Evolutionary conservation across 2,888 invertebrate species (phyloP).

Genomic region (Mesorhabditis sp.): DNA sequence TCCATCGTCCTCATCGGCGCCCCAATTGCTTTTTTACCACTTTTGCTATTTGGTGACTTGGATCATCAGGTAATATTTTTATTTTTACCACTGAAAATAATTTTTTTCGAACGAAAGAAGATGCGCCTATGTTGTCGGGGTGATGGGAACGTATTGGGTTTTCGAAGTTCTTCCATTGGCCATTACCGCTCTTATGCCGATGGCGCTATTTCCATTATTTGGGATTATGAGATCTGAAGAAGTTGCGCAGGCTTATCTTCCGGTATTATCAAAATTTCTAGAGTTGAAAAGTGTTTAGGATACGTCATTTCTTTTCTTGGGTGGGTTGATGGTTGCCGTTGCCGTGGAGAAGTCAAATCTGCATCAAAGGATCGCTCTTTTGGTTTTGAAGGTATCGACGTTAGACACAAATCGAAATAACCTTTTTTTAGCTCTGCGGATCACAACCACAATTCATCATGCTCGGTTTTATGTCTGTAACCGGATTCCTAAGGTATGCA

Average conservation of each 20-base stretch:
- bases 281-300: constrained; percentile 29
- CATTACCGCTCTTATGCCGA: constrained; percentile 53
- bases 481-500: constrained; percentile 45
- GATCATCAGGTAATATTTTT: constrained; percentile 16
- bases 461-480: constrained; percentile 55
- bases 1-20: constrained; percentile 27
- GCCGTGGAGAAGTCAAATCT: constrained; percentile 55
- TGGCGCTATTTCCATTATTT: constrained; percentile 49
- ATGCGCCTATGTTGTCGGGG: constrained; percentile 46
- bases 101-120: constrained; percentile 34
- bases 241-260: constrained; percentile 48
- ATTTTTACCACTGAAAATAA: neutral
- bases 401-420: too few relatives aligned
- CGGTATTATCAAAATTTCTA: constrained; percentile 21
- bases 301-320: constrained; percentile 56
- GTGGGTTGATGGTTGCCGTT: constrained; percentile 55
- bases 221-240: constrained; percentile 47
- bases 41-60: constrained; percentile 17
- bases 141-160: constrained; percentile 55
- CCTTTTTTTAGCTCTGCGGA: constrained; percentile 24
- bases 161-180: constrained; percentile 53
- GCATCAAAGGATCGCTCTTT: constrained; percentile 45
- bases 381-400: constrained; percentile 23
- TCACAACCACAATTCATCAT: constrained; percentile 39
- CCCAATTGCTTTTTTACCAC: constrained; percentile 18